phyloP scores from a whole-genome alignment of 2,888 invertebrate species.

The Noctua comes region DNA sequence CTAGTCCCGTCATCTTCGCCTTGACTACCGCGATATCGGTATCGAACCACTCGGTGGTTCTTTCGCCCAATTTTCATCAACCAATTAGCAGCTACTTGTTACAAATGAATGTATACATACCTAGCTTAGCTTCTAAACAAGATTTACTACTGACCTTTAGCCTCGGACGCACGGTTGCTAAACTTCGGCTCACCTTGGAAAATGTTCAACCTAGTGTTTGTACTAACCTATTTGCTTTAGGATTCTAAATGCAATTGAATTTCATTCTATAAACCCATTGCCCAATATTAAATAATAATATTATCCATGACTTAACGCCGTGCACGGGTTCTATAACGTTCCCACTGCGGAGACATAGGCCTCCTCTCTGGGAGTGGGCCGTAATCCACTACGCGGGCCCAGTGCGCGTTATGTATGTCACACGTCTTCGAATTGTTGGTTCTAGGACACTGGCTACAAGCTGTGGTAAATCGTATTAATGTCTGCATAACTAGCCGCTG shows the following conservation, averaged over 20 bases:
- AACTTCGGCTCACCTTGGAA: slow-evolving; percentile 22
- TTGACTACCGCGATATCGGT: background rate
- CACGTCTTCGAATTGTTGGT: background rate
- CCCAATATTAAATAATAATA: background rate
- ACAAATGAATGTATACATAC: background rate
- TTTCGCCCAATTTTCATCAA: background rate
- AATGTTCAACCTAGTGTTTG: background rate
- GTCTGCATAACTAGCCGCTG: background rate
- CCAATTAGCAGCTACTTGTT: background rate
- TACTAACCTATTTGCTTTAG: background rate
- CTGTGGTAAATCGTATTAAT: background rate
- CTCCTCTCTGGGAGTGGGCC: background rate
- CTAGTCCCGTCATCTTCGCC: background rate
- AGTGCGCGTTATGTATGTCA: background rate
- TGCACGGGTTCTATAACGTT: background rate
- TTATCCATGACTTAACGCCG: background rate
- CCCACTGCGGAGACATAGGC: no score
- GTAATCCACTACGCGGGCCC: background rate
- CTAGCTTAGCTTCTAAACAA: slow-evolving; percentile 9
- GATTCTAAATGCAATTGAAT: background rate
- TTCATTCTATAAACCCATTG: background rate
- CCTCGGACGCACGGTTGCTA: background rate
- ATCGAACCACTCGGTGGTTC: background rate
- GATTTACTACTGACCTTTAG: slow-evolving; percentile 32
- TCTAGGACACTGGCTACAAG: background rate